Conservation (phyloP, 2,888 invertebrate species). For the Scaptomyza polygonia region DNA sequence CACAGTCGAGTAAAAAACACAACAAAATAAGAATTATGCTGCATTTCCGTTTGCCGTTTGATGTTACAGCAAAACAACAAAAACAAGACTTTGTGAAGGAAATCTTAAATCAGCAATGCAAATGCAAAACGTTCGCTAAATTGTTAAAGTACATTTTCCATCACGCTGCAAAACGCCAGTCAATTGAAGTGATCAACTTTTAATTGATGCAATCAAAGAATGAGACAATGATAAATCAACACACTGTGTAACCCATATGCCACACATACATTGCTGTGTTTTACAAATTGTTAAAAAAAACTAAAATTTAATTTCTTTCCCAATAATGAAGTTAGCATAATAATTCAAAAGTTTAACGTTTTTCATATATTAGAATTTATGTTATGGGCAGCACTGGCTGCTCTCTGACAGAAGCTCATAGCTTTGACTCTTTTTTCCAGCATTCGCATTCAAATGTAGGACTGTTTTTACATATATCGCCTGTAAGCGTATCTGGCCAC, state of each 20-base stretch:
- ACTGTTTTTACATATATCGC: background rate
- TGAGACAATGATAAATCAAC: constrained; percentile 33
- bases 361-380: constrained; percentile 3
- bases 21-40: constrained; percentile 67
- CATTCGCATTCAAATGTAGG: background rate
- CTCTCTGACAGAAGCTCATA: constrained; percentile 14
- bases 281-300: background rate
- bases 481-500: constrained; percentile 3
- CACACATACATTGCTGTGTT: background rate
- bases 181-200: constrained; percentile 72
- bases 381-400: constrained; percentile 26
- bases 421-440: constrained; percentile 6
- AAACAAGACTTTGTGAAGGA: constrained; percentile 51
- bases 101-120: constrained; percentile 78
- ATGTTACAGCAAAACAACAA: constrained; percentile 29
- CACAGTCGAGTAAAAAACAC: constrained; percentile 68
- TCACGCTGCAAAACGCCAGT: constrained; percentile 30
- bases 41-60: constrained; percentile 69
- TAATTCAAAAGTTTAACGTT: background rate
- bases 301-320: background rate
- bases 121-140: constrained; percentile 36
- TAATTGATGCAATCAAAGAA: constrained; percentile 71
- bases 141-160: constrained; percentile 39
- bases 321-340: background rate
- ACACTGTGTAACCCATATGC: constrained; percentile 1